Evolutionary conservation across 1,140 invertebrate genomes (phyloP).

Genomic region (Drosophila lini): DNA sequence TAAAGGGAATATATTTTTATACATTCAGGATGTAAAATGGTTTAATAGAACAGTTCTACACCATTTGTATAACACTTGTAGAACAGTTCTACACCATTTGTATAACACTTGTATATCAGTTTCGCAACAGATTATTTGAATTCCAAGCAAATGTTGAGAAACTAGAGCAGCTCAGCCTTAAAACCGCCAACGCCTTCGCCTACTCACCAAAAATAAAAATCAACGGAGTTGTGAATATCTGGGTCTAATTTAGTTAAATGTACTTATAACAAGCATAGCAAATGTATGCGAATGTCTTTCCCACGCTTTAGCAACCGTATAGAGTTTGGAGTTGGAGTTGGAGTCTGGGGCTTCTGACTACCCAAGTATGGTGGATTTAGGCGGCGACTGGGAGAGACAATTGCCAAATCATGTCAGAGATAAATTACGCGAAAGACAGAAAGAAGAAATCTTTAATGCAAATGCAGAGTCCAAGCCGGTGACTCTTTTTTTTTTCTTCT

Average conservation of each 20-base stretch:
- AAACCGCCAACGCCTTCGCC: slow-evolving; percentile 19
- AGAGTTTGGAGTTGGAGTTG: slow-evolving; percentile 9
- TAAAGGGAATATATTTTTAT: not conserved
- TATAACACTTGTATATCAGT: not conserved
- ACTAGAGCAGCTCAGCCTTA: slow-evolving; percentile 9
- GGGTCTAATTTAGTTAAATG: slow-evolving; percentile 39
- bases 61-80: not conserved
- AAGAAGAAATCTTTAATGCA: slow-evolving; percentile 46
- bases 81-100: not conserved
- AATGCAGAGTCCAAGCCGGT: slow-evolving; percentile 41
- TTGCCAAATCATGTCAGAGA: slow-evolving; percentile 62
- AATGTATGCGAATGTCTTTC: slow-evolving; percentile 49
- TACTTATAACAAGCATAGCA: slow-evolving; percentile 46
- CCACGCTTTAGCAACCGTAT: slow-evolving; percentile 67
- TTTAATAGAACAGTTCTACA: not conserved
- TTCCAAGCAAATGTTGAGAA: not conserved
- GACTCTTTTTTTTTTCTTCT: slow-evolving; percentile 25
- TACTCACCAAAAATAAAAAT: slow-evolving; percentile 1
- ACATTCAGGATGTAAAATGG: not conserved
- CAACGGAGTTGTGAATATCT: slow-evolving; percentile 18
- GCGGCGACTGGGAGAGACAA: slow-evolving; percentile 14
- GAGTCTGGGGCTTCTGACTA: slow-evolving; percentile 35
- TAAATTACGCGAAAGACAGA: slow-evolving; percentile 64
- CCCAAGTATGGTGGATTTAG: slow-evolving; percentile 18
- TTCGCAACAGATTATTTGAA: not conserved